Base-by-base conservation (phyloP, 2,797 vertebrate species). In the Hyperoplus lanceolatus region DNA sequence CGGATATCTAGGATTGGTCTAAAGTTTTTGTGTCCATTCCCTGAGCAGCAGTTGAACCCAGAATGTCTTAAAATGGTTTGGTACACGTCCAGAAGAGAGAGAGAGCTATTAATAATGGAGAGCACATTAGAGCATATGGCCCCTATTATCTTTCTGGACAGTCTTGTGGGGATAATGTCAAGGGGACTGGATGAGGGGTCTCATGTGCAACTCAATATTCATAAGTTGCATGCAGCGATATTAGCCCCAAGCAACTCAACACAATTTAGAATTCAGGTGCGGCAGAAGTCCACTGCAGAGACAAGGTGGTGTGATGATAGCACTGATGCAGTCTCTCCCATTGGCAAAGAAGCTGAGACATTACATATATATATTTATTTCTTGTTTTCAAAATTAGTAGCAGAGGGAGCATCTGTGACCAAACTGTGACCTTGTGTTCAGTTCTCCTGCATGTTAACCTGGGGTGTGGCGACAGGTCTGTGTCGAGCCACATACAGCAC, bases 101-200 rank as follows among this genome's bases (percentile, higher is more conserved):
- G 74, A 63, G 53, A 42, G 75, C 77, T 68, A 73, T 84, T 84
- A 81, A 87, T 84, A 82, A 83, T 66, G 45, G 39, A 77, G 77
- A 77, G 54, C 77, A 73, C 67, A 70, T 80, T 76, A 61, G 67
- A 76, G 82, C 61, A 48, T 64, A 61, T 80, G 77, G 77, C 80
- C 71, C 70, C 82, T 73, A 85, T 87, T 84, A 87, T 83, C 77
- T 83, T 60, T 77, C 39, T 69, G 75, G 81, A 78, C 69, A 71
- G 83, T 81, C 80, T 77, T 53, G 53, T 64, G 74, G 72, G 64
- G 71, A 83, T 83, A 85, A 85, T 70, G 69, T 85, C 83, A 82
- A 75, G 54, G 77, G 69, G 78, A 78, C 68, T 64, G 46, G 64
- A 83, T 80, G 68, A 77, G 55, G 29, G 68, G 73, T 65, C 74